Evolutionary conservation across 2,797 vertebrate species (phyloP).

Genomic region (Amniataba percoides): DNA sequence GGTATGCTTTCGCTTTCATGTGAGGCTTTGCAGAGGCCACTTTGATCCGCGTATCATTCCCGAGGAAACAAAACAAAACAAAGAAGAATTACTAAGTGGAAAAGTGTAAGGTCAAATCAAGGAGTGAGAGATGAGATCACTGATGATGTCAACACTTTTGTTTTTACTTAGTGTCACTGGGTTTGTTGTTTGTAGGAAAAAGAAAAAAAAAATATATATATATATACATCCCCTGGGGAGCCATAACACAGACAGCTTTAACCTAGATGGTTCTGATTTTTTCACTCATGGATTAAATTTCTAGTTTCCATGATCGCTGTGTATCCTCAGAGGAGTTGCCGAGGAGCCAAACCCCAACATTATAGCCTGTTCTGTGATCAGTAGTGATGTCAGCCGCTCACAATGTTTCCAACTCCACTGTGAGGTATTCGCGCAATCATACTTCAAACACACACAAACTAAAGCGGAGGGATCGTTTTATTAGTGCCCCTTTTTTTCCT

Average conservation of each 20-base stretch:
- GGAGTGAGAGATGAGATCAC: slow-evolving; percentile 73
- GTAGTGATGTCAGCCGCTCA: slow-evolving; percentile 67
- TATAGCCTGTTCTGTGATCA: slow-evolving; percentile 59
- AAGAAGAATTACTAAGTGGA: slow-evolving; percentile 48
- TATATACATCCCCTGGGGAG: slow-evolving; percentile 51
- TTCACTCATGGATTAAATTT: slow-evolving; percentile 71
- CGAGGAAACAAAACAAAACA: slow-evolving; percentile 42
- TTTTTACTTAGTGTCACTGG: slow-evolving; percentile 59
- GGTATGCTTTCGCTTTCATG: slow-evolving; percentile 51
- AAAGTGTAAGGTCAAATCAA: slow-evolving; percentile 67
- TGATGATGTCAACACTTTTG: slow-evolving; percentile 74
- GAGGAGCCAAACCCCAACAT: slow-evolving; percentile 73
- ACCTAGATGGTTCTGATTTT: slow-evolving; percentile 43
- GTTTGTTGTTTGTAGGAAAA: slow-evolving; percentile 62
- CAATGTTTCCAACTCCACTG: slow-evolving; percentile 53
- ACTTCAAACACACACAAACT: slow-evolving; percentile 52
- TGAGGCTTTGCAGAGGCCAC: slow-evolving; percentile 57
- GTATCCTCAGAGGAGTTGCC: slow-evolving; percentile 49
- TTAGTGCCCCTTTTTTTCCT: slow-evolving; percentile 17
- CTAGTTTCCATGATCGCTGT: slow-evolving; percentile 74
- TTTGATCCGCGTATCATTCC: slow-evolving; percentile 68
- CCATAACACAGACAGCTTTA: slow-evolving; percentile 47
- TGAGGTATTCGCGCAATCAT: slow-evolving; percentile 46
- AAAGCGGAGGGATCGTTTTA: slow-evolving; percentile 35
- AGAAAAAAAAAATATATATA: slow-evolving; percentile 22